Evolutionary conservation across 2,888 invertebrate species (phyloP), one percentile per base, ranked within the genome.

Genomic region (Anthophora plumipes): DNA sequence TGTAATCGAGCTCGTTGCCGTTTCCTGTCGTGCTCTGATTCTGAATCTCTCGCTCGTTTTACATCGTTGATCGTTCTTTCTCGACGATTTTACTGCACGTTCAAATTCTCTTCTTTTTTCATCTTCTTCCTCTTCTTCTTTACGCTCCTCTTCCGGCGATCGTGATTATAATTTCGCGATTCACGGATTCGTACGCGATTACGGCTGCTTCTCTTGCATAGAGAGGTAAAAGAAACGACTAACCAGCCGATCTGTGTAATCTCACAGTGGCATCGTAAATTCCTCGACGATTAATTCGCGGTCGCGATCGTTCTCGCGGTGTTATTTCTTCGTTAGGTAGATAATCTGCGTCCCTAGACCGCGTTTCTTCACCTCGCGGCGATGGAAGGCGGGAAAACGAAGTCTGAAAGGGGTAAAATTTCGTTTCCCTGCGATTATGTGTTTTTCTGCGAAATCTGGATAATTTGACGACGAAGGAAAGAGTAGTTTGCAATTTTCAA

Each of bases 231-330:
- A 50, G 39, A 31, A 9, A 54, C 39, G 69, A 70, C 48, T 54
- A 37, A 46, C n/a, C 22, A 41, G 12, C 17, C 20, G 43, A 59
- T 70, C 71, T n/a, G 52, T 52, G 39, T 50, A 52, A 59, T 52
- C 50, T 37, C 43, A 41, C 11, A 31, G 43, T 8, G 11, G 31
- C 55, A 31, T 43, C 64, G 17, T 54, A 54, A 71, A 71, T 74
- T 59, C 25, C 43, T 14, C 20, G 39, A 12, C 57, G 55, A 74
- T 74, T 60, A 74, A 73, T 71, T 71, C 50, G 59, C 20, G 41
- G 39, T 52, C 39, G 17, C 17, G 25, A 43, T 41, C 61, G 37
- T 20, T n/a, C 31, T 22, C 31, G 4, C 4, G 39, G 12, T 25
- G 48, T 50, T 70, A 39, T 22, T 39, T 25, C 50, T 39, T 61